Evolutionary conservation across 1,140 invertebrate species (phyloP), one percentile per base, ranked within the genome.

Genomic region (Elymnias hypermnestra): DNA sequence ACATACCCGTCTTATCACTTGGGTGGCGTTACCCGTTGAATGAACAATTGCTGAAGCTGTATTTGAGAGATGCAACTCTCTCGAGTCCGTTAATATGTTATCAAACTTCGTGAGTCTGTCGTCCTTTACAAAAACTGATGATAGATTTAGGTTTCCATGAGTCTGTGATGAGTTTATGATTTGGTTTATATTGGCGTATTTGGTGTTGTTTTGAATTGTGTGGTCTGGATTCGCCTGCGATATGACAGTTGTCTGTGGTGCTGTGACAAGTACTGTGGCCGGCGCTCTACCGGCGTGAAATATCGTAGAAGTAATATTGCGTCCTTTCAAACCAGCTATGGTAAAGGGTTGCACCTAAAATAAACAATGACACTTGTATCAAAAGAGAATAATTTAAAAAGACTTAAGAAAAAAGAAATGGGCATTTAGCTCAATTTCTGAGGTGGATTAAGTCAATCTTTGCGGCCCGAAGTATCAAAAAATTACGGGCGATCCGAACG

Each of bases 281-380:
- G 76, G 72, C 1, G 71, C 68, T 12, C 77, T 58, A 8, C 64
- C 57, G 0, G 74, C 52, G 43, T 83, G 82, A 58, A 83, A 85
- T 68, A 84, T 83, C 1, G 75, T 81, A 8, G 81, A 83, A n/a
- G 77, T 82, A 22, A 85, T 72, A 22, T 83, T 76, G 4, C 82
- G 71, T 0, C 67, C 65, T 37, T 83, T 85, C 1, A 82, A 39
- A 1, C 64, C 71, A 2, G 66, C 40, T 63, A 85, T 71, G 13
- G 76, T 76, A 46, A 73, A 79, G 14, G 78, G 76, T 44, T 81
- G 76, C 2, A 81, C 53, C 81, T 84, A 68, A 15, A 67, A 72
- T 51, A 10, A 18, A n/a, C n/a, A n/a, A n/a, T n/a, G n/a, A n/a
- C n/a, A n/a, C n/a, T n/a, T n/a, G n/a, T n/a, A n/a, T n/a, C n/a